Percentiles rank a stretch among this genome's conserved stretches.
Evolutionary conservation across 1,140 invertebrate species (phyloP).

Genomic region (Drosophila kohkoa): DNA sequence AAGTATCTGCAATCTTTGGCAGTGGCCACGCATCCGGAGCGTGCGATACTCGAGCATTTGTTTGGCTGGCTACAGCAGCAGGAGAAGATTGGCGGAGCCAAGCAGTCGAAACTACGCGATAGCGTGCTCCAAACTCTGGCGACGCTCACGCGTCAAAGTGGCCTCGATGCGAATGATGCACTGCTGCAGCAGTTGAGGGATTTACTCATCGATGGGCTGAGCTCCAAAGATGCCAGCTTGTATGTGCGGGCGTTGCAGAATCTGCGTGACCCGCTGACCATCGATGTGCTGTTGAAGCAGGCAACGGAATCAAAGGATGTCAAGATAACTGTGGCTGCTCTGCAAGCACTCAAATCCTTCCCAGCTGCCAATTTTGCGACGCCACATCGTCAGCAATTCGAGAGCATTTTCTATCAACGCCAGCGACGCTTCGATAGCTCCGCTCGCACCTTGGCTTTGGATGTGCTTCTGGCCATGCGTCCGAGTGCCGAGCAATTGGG

Average conservation of each 20-base stretch:
- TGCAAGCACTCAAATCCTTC: slow-evolving; percentile 88
- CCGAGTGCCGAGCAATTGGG: slow-evolving; percentile 86
- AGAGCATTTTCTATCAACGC: slow-evolving; percentile 88
- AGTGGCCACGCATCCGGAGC: slow-evolving; percentile 87
- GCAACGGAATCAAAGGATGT: slow-evolving; percentile 85
- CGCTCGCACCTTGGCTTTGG: slow-evolving; percentile 89
- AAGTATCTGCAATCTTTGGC: slow-evolving; percentile 91
- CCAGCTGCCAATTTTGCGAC: slow-evolving; percentile 82
- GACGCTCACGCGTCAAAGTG: slow-evolving; percentile 86
- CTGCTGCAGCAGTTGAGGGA: slow-evolving; percentile 57
- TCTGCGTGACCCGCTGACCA: slow-evolving; percentile 86
- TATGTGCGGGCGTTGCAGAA: slow-evolving; percentile 90
- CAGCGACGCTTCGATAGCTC: slow-evolving; percentile 89
- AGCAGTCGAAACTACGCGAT: slow-evolving; percentile 87
- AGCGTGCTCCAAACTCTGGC: slow-evolving; percentile 88
- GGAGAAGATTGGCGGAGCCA: slow-evolving; percentile 84
- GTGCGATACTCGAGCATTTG: slow-evolving; percentile 87
- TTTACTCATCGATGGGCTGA: slow-evolving; percentile 51
- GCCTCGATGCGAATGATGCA: slow-evolving; percentile 60
- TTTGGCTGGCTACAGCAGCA: slow-evolving; percentile 64
- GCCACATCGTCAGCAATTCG: slow-evolving; percentile 85
- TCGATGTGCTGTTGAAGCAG: slow-evolving; percentile 86
- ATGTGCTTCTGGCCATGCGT: slow-evolving; percentile 89
- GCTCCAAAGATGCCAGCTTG: slow-evolving; percentile 85
- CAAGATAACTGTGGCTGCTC: slow-evolving; percentile 87